Conservation (phyloP, 1,140 invertebrate genomes). For the Bicyclus anynana region DNA sequence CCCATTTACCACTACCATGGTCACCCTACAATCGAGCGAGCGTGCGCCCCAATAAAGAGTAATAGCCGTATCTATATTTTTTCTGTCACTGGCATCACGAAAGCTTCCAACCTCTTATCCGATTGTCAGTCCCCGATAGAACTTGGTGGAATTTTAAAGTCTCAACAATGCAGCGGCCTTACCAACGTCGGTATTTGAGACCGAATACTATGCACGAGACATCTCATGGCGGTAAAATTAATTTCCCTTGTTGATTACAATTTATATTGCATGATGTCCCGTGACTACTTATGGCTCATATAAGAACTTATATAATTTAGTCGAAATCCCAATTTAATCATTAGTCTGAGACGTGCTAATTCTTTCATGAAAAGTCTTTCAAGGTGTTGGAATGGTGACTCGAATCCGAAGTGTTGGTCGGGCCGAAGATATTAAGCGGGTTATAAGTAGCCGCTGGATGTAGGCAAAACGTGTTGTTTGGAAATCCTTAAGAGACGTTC, state of each 20-base stretch:
- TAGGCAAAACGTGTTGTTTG: too few relatives aligned
- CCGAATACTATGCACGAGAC: slow-evolving; percentile 61
- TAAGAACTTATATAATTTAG: too few relatives aligned
- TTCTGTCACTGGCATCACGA: slow-evolving; percentile 59
- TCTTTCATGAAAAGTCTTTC: too few relatives aligned
- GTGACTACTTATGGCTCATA: too few relatives aligned
- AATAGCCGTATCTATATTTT: slow-evolving; percentile 64
- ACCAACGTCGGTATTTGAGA: slow-evolving; percentile 45
- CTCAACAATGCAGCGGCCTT: slow-evolving; percentile 56
- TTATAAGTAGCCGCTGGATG: too few relatives aligned
- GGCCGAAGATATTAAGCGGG: too few relatives aligned
- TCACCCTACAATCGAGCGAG: slow-evolving; percentile 26
- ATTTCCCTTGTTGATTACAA: background rate
- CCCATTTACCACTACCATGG: slow-evolving; percentile 5
- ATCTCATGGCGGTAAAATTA: slow-evolving; percentile 53
- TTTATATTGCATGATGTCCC: too few relatives aligned
- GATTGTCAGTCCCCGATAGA: slow-evolving; percentile 29
- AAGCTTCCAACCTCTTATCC: slow-evolving; percentile 25
- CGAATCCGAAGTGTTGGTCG: too few relatives aligned
- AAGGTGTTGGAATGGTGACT: too few relatives aligned
- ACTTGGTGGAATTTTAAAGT: slow-evolving; percentile 4
- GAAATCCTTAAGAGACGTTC: too few relatives aligned
- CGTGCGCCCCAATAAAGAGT: slow-evolving; percentile 62
- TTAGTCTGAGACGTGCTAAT: too few relatives aligned
- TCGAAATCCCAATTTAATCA: too few relatives aligned